Percentiles rank a stretch among this genome's conserved stretches.
phyloP scores from a whole-genome alignment of 2,797 vertebrate genomes.

The Gobionotothen gibberifrons region DNA sequence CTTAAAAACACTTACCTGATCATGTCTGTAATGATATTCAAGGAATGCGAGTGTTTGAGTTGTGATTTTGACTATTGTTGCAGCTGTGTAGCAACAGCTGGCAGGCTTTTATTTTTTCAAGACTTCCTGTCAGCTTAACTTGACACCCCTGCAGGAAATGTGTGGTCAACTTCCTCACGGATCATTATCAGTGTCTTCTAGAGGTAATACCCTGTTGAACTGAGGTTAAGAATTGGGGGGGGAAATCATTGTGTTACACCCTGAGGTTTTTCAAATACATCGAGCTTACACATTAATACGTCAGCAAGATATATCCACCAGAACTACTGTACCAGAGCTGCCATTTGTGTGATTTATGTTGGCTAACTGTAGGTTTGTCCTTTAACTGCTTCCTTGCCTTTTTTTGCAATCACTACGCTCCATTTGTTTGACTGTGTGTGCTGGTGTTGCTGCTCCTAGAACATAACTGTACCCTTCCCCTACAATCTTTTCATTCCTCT shows the following conservation, averaged over 20 bases:
- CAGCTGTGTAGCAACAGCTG: slow-evolving; percentile 48
- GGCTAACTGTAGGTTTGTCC: slow-evolving; percentile 7
- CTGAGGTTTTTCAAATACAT: slow-evolving; percentile 7
- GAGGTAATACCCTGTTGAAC: slow-evolving; percentile 14
- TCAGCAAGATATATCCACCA: background rate
- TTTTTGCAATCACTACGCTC: slow-evolving; percentile 26
- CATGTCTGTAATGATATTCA: background rate
- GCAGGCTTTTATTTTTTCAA: background rate
- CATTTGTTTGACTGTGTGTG: slow-evolving; percentile 41
- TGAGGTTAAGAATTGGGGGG: slow-evolving; percentile 12
- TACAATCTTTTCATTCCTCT: slow-evolving; percentile 68
- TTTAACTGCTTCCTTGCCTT: slow-evolving; percentile 30
- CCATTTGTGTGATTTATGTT: slow-evolving; percentile 11
- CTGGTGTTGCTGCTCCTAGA: slow-evolving; percentile 51
- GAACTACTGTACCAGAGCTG: background rate
- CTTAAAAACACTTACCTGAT: slow-evolving; percentile 2
- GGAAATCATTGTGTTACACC: slow-evolving; percentile 2
- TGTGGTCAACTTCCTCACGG: slow-evolving; percentile 39
- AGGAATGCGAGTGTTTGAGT: background rate
- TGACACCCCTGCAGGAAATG: slow-evolving; percentile 56
- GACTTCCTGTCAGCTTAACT: slow-evolving; percentile 40
- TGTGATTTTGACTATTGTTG: slow-evolving; percentile 21
- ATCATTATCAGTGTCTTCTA: slow-evolving; percentile 21
- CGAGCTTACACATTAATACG: slow-evolving; percentile 20
- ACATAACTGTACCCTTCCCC: slow-evolving; percentile 69